Conservation (phyloP, 1,140 invertebrate genomes). For the Caenorhabditis latens region DNA sequence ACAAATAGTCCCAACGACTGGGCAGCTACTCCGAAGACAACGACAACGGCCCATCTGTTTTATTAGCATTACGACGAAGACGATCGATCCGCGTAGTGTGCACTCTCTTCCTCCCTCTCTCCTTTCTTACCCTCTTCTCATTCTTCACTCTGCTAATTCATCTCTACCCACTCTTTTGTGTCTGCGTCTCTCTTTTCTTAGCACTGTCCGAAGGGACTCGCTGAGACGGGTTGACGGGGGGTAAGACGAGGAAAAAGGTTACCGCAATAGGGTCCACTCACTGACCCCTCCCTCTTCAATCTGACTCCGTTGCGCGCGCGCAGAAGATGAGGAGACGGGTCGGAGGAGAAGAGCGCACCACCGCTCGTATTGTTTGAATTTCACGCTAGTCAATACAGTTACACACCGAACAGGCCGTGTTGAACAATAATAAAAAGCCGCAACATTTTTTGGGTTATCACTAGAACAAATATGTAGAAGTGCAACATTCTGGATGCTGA, state of each 20-base stretch:
- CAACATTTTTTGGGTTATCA: constrained; percentile 52
- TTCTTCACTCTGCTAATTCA: constrained; percentile 28
- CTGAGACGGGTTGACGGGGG: constrained; percentile 15
- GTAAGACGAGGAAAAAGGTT: constrained; percentile 12
- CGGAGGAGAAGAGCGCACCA: background rate
- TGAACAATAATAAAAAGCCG: background rate
- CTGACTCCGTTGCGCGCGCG: constrained; percentile 6
- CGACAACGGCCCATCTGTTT: constrained; percentile 50
- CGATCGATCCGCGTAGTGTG: constrained; percentile 50
- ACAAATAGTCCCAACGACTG: constrained; percentile 40
- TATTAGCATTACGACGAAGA: constrained; percentile 56
- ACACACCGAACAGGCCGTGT: constrained; percentile 31
- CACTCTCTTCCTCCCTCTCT: constrained; percentile 1
- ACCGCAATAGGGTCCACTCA: constrained; percentile 55
- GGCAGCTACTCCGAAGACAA: constrained; percentile 13
- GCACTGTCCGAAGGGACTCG: constrained; percentile 47
- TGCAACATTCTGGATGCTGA: background rate
- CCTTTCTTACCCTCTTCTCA: background rate
- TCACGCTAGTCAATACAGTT: constrained; percentile 48
- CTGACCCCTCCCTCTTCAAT: constrained; percentile 34
- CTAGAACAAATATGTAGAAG: constrained; percentile 53
- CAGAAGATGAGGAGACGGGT: background rate
- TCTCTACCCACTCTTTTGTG: constrained; percentile 35
- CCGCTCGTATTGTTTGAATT: constrained; percentile 24
- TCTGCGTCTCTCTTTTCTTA: constrained; percentile 15